A percentile compares a stretch with the other conserved stretches of the same genome.
Evolutionary conservation across 2,888 invertebrate genomes (phyloP).

Genomic region (Clostera curtula): DNA sequence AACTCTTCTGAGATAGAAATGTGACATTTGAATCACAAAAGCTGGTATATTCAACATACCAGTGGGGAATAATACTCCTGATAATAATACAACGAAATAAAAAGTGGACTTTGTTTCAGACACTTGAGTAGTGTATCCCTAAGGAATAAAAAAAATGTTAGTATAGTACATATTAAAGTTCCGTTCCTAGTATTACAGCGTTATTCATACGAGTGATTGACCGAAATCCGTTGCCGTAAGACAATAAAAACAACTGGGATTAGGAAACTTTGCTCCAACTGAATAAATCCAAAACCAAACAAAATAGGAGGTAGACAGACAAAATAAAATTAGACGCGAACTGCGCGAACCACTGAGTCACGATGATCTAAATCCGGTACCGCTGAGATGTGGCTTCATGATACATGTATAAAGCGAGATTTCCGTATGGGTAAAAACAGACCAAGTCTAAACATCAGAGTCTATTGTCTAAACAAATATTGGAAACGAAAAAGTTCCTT

Average conservation of each 20-base stretch:
- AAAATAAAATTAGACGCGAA: slow-evolving; percentile 18
- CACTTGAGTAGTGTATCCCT: too few species aligned
- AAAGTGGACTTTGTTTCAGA: too few species aligned
- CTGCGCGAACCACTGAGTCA: slow-evolving; percentile 16
- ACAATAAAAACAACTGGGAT: neutral
- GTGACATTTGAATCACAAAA: slow-evolving; percentile 15
- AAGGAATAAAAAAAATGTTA: too few species aligned
- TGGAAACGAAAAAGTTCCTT: too few species aligned
- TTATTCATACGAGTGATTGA: too few species aligned
- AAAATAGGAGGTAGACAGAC: slow-evolving; percentile 12
- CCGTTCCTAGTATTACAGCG: too few species aligned
- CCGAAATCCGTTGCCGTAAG: too few species aligned
- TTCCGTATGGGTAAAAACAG: neutral
- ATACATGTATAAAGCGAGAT: neutral
- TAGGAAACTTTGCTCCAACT: neutral
- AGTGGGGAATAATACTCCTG: too few species aligned
- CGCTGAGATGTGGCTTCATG: neutral
- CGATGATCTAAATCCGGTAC: slow-evolving; percentile 12
- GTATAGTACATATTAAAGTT: too few species aligned
- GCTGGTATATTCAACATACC: neutral
- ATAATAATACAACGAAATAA: too few species aligned
- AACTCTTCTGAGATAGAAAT: slow-evolving; percentile 32
- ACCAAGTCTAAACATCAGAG: neutral
- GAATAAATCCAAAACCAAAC: slow-evolving; percentile 1
- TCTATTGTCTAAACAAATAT: too few species aligned